Evolutionary conservation across 2,888 invertebrate species (phyloP).

Genomic region (Alloscopus bannaensis): DNA sequence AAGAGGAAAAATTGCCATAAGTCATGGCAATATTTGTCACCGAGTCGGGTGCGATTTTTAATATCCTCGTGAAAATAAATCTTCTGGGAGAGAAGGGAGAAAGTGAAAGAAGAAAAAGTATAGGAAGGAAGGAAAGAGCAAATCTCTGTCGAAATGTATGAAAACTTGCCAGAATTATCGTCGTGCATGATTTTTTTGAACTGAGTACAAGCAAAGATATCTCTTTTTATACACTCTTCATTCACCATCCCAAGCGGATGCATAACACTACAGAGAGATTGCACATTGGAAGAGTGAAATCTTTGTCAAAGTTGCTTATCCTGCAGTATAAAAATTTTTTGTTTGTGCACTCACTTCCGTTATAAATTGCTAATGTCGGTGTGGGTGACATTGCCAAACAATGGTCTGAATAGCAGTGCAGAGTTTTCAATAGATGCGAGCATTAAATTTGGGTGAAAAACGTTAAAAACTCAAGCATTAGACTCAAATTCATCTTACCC

Average conservation of each 20-base stretch:
- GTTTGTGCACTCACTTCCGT: neutral
- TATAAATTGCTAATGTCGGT: conserved; percentile 12
- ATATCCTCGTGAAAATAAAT: conserved; percentile 64
- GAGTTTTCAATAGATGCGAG: no score
- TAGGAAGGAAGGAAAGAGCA: conserved; percentile 11
- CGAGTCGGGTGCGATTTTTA: conserved; percentile 61
- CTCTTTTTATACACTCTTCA: neutral
- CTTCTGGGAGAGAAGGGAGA: conserved; percentile 33
- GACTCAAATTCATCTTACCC: no score
- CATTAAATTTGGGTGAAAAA: no score
- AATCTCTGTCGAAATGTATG: conserved; percentile 34
- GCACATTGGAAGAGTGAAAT: neutral
- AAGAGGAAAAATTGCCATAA: conserved; percentile 55
- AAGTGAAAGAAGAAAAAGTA: conserved; percentile 14
- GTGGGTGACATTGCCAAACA: neutral
- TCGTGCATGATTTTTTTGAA: conserved; percentile 27
- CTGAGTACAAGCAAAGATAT: neutral
- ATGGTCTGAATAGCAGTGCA: no score
- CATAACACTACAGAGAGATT: neutral
- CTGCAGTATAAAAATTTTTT: conserved; percentile 13
- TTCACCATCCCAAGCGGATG: neutral
- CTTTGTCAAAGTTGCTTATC: conserved; percentile 23
- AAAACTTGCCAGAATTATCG: conserved; percentile 26
- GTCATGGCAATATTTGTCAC: conserved; percentile 63
- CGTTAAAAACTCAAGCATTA: no score